Evolutionary conservation across 2,113 vertebrate species (phyloP).

Genomic region (Hippocampus guttulatus): DNA sequence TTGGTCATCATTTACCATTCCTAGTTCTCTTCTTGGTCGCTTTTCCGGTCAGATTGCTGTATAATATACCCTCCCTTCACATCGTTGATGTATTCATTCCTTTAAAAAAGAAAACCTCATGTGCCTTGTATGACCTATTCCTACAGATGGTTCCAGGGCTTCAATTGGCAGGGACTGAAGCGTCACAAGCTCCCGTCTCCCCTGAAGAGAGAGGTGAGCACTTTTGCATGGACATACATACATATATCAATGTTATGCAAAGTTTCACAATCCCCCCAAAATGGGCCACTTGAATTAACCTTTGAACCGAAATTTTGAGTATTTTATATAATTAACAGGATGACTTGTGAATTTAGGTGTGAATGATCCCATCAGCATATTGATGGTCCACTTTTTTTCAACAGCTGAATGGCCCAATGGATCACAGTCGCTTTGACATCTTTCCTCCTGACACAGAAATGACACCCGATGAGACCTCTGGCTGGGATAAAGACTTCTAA

Average conservation of each 20-base stretch:
- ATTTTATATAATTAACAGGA: neutral
- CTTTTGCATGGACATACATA: neutral
- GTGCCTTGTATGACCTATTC: neutral
- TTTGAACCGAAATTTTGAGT: neutral
- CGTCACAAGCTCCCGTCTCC: constrained; percentile 66
- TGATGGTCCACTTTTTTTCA: neutral
- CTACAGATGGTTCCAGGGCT: constrained; percentile 77
- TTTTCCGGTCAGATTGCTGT: neutral
- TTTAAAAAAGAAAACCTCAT: neutral
- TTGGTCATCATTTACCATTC: neutral
- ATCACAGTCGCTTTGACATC: constrained; percentile 74
- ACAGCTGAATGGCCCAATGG: constrained; percentile 68
- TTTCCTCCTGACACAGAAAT: constrained; percentile 71
- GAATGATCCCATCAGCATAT: neutral
- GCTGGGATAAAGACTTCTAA: constrained; percentile 76
- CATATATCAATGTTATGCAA: neutral
- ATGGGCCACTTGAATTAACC: neutral
- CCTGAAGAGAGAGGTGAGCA: constrained; percentile 71
- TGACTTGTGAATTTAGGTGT: neutral
- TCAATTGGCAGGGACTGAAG: constrained; percentile 76
- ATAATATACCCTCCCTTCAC: neutral
- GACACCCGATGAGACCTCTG: constrained; percentile 69
- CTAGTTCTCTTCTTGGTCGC: neutral
- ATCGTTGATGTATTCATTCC: neutral
- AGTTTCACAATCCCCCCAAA: neutral